Conservation (phyloP, 2,113 vertebrate genomes). For the Cavia aperea region DNA sequence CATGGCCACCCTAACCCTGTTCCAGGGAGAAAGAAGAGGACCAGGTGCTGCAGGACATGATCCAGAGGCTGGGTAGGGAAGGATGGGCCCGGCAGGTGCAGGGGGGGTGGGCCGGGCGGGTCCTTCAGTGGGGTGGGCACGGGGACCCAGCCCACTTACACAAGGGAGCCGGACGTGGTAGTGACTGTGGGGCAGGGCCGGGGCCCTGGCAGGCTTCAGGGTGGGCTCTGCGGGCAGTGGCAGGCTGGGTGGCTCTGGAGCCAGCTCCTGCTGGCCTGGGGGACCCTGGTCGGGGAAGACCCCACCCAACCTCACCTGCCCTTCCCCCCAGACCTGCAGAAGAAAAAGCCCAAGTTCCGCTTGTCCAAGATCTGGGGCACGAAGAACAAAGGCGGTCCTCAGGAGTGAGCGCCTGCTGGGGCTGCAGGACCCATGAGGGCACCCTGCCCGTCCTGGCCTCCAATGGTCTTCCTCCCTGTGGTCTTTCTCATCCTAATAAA, state of each 20-base stretch:
- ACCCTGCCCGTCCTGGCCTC: rapidly evolving
- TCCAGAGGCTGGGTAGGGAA: constrained; percentile 84
- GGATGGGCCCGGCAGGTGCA: rapidly evolving
- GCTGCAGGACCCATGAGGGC: rapidly evolving
- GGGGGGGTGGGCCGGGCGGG: background rate
- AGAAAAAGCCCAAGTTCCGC: constrained; percentile 68
- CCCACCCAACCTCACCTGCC: background rate
- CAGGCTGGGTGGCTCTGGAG: background rate
- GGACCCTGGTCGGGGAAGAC: background rate
- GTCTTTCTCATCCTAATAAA: constrained; percentile 35
- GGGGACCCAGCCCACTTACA: rapidly evolving
- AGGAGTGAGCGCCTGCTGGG: constrained; percentile 20
- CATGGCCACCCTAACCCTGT: background rate
- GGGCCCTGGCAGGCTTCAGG: background rate
- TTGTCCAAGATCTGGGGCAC: constrained; percentile 69
- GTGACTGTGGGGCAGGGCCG: background rate
- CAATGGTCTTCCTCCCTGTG: background rate
- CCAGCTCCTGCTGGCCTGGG: background rate
- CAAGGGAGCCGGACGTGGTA: no score
- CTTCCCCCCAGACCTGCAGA: constrained; percentile 70
- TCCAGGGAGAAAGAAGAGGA: constrained; percentile 94
- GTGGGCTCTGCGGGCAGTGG: background rate
- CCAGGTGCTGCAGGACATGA: constrained; percentile 88
- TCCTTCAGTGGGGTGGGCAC: background rate
- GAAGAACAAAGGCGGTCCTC: constrained; percentile 61